phyloP scores from a whole-genome alignment of 35 echinoderm and acorn worm genomes.

The Patiria miniata region DNA sequence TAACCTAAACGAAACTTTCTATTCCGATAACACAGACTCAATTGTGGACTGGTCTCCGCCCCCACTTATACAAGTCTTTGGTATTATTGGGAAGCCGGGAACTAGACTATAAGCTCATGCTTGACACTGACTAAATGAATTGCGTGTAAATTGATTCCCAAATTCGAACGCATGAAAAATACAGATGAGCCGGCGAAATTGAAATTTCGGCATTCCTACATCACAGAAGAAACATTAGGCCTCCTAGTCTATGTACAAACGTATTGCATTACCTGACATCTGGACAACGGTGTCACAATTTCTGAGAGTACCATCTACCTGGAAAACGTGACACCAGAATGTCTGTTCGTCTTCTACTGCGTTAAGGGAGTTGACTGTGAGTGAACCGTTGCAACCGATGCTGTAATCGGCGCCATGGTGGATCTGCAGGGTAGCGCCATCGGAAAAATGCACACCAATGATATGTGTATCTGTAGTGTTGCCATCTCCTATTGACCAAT shows the following conservation, averaged over 20 bases:
- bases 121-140: no score
- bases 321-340: conserved; percentile 8
- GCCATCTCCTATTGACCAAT: not conserved
- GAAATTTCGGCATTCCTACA: no score
- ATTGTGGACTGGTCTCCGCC: not conserved
- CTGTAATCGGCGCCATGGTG: not conserved
- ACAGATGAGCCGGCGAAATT: no score
- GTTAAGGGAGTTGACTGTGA: not conserved
- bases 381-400: not conserved
- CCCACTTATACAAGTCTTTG: not conserved
- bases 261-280: not conserved
- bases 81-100: not conserved
- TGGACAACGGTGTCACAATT: not conserved
- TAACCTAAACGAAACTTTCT: not conserved
- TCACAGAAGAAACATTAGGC: not conserved
- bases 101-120: not conserved
- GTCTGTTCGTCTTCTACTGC: not conserved
- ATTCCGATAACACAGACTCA: not conserved
- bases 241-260: not conserved
- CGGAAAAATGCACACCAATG: not conserved
- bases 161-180: no score
- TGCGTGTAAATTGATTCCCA: no score
- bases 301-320: not conserved
- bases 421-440: not conserved
- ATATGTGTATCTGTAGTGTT: not conserved